phyloP scores from a whole-genome alignment of 2,888 invertebrate genomes.

The Cyclophora punctaria region DNA sequence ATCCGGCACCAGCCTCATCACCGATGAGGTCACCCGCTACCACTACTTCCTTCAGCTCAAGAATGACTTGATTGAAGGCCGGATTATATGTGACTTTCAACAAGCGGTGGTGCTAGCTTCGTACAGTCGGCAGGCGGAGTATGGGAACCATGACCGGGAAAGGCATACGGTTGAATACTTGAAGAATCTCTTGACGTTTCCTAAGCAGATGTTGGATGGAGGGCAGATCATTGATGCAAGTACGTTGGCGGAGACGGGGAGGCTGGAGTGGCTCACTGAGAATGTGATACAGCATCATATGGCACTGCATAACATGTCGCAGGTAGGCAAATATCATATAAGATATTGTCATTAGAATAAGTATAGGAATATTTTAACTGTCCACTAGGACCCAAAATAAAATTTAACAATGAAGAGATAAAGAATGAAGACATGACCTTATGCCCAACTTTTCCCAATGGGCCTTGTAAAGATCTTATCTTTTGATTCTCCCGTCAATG shows the following conservation, averaged over 20 bases:
- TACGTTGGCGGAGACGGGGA: constrained; percentile 78
- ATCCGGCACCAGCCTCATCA: constrained; percentile 88
- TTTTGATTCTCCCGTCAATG: too few relatives aligned
- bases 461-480: too few relatives aligned
- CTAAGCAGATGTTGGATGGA: constrained; percentile 82
- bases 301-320: constrained; percentile 81
- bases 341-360: too few relatives aligned
- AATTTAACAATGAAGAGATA: too few relatives aligned
- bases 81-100: constrained; percentile 90
- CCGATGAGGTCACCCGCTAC: constrained; percentile 95
- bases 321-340: constrained; percentile 55
- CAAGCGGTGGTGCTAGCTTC: constrained; percentile 94
- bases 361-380: too few relatives aligned
- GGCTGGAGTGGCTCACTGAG: constrained; percentile 84
- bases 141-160: constrained; percentile 91
- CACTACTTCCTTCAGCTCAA: constrained; percentile 97
- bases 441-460: too few relatives aligned
- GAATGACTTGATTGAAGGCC: constrained; percentile 94
- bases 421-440: too few relatives aligned
- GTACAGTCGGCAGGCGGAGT: constrained; percentile 97
- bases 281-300: constrained; percentile 86
- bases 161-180: constrained; percentile 93
- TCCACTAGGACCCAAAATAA: too few relatives aligned
- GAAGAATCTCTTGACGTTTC: constrained; percentile 92
- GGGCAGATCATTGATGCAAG: constrained; percentile 64